phyloP scores from a whole-genome alignment of 2,888 invertebrate species.

The Parapristionchus giblindavisi region DNA sequence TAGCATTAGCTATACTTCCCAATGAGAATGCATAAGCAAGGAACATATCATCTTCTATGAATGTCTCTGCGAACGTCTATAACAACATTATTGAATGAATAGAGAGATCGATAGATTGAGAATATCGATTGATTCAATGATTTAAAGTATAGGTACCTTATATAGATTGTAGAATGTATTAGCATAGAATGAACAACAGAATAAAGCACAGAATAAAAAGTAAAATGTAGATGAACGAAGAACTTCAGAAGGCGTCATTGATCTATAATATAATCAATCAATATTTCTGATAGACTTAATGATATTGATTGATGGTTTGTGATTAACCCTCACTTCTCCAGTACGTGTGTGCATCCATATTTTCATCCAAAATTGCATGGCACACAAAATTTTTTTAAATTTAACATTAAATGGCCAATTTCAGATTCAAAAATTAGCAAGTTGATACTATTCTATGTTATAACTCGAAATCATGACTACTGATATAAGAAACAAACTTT shows the following conservation, averaged over 20 bases:
- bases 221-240: constrained; percentile 65
- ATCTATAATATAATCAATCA: constrained; percentile 25
- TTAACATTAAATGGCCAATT: too few relatives aligned
- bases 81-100: constrained; percentile 26
- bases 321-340: not conserved
- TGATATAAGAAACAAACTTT: too few relatives aligned
- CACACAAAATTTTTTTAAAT: too few relatives aligned
- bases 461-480: too few relatives aligned
- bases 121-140: not conserved
- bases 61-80: constrained; percentile 66
- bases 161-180: constrained; percentile 67
- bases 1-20: constrained; percentile 72
- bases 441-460: too few relatives aligned
- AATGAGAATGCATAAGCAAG: constrained; percentile 72
- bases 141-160: constrained; percentile 48
- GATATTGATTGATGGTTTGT: not conserved
- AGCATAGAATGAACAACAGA: constrained; percentile 68
- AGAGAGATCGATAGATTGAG: not conserved
- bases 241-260: constrained; percentile 59
- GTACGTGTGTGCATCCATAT: too few relatives aligned
- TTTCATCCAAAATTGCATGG: too few relatives aligned
- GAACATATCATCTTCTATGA: constrained; percentile 73
- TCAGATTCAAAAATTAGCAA: too few relatives aligned
- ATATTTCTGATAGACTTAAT: not conserved
- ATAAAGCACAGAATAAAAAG: constrained; percentile 59